phyloP scores from a whole-genome alignment of 1,140 invertebrate species.

The Dermatophagoides farinae region DNA sequence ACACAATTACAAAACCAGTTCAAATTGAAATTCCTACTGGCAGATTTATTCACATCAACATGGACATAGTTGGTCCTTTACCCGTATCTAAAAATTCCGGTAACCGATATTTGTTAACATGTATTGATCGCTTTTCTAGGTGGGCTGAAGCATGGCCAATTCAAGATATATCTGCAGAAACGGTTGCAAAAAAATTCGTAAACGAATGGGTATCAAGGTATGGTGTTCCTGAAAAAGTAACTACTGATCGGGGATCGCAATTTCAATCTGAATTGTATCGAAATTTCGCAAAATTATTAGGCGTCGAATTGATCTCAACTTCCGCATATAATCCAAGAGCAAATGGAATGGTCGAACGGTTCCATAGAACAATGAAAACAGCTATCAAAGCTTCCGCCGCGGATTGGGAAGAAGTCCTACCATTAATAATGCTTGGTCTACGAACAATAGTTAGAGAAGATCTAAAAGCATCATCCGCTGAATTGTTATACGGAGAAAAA shows the following conservation, averaged over 20 bases:
- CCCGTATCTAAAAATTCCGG: background rate
- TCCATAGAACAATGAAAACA: conserved; percentile 18
- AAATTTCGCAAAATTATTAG: conserved; percentile 5
- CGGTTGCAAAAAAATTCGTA: conserved; percentile 21
- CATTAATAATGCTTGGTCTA: conserved; percentile 24
- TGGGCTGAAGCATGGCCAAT: conserved; percentile 16
- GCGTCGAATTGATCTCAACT: conserved; percentile 18
- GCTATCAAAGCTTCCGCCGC: background rate
- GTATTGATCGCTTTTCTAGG: background rate
- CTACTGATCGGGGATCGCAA: conserved; percentile 26
- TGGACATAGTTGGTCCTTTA: too few species aligned
- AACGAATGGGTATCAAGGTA: conserved; percentile 23
- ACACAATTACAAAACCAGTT: too few species aligned
- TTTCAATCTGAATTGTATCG: conserved; percentile 22
- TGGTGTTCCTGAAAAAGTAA: conserved; percentile 23
- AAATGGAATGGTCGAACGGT: conserved; percentile 22
- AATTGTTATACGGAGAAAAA: conserved; percentile 12
- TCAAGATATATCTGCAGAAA: conserved; percentile 21
- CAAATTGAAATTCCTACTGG: too few species aligned
- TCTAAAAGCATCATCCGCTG: conserved; percentile 13
- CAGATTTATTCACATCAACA: too few species aligned
- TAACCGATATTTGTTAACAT: background rate
- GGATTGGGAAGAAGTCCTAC: conserved; percentile 23
- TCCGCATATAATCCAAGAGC: conserved; percentile 20
- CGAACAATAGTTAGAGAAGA: conserved; percentile 21